phyloP scores from a whole-genome alignment of 1,140 invertebrate species.

The Periplaneta americana region DNA sequence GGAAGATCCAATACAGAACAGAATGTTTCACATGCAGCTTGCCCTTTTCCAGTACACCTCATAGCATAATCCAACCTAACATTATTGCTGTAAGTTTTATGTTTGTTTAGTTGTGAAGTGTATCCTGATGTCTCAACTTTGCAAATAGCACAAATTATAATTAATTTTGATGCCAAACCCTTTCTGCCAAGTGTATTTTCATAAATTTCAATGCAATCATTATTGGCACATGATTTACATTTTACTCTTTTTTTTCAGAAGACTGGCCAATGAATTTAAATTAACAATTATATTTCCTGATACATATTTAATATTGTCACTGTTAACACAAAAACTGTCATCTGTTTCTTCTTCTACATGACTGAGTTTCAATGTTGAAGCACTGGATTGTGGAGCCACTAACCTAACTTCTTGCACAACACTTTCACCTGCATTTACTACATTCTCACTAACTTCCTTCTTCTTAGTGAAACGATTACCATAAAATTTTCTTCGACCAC shows the following conservation, averaged over 20 bases:
- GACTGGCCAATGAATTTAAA: too few relatives aligned
- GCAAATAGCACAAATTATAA: neutral
- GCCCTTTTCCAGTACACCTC: conserved; percentile 12
- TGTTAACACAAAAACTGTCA: too few relatives aligned
- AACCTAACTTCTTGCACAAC: too few relatives aligned
- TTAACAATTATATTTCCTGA: too few relatives aligned
- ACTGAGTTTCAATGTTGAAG: too few relatives aligned
- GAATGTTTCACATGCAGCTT: conserved; percentile 6
- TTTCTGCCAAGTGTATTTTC: neutral
- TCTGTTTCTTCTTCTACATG: too few relatives aligned
- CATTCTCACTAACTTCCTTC: too few relatives aligned
- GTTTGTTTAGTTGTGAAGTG: neutral
- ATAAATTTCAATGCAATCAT: neutral
- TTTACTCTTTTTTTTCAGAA: neutral
- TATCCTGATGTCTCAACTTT: neutral
- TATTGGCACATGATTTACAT: neutral
- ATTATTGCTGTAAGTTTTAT: conserved; percentile 17
- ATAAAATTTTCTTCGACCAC: too few relatives aligned
- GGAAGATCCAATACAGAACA: conserved; percentile 17
- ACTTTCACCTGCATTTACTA: too few relatives aligned
- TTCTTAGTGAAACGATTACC: too few relatives aligned
- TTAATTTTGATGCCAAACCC: neutral
- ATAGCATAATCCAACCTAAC: conserved; percentile 15
- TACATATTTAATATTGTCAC: too few relatives aligned
- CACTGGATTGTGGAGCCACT: too few relatives aligned